Conservation (phyloP, 2,113 vertebrate genomes). For the Chascanopsetta lugubris region DNA sequence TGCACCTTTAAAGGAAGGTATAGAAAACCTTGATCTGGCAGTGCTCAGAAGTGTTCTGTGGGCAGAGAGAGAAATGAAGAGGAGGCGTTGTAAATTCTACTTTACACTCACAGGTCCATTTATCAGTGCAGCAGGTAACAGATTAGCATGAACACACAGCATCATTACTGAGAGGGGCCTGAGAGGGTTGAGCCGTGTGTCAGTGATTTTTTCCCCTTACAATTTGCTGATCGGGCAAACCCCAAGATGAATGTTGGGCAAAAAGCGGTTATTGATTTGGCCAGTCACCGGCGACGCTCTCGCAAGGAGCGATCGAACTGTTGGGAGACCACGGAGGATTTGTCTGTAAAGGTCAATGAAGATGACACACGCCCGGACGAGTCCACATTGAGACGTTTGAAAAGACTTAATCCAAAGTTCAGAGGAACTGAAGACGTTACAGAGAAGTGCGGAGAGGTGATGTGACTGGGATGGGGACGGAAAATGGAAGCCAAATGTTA, state of each 20-base stretch:
- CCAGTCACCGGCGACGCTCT: constrained; percentile 61
- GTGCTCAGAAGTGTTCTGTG: too few relatives aligned
- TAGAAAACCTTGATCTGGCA: too few relatives aligned
- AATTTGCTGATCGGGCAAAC: constrained; percentile 74
- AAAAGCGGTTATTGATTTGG: constrained; percentile 74
- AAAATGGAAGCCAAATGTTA: constrained; percentile 3
- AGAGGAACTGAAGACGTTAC: constrained; percentile 9
- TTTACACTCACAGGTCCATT: too few relatives aligned
- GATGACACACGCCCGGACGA: constrained; percentile 39
- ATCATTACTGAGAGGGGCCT: constrained; percentile 42
- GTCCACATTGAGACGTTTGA: constrained; percentile 30
- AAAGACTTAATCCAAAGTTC: constrained; percentile 18
- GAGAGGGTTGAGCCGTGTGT: constrained; percentile 44
- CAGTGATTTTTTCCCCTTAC: constrained; percentile 56
- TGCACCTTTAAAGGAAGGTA: too few relatives aligned
- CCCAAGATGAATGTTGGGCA: constrained; percentile 71
- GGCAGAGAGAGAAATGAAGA: too few relatives aligned
- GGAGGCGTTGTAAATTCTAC: too few relatives aligned
- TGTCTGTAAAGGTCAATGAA: constrained; percentile 67
- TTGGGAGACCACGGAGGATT: constrained; percentile 32
- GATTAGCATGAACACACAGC: constrained; percentile 40
- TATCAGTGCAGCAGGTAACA: constrained; percentile 54
- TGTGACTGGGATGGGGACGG: not conserved
- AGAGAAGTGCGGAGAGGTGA: constrained; percentile 15
- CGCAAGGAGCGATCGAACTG: constrained; percentile 57